Evolutionary conservation across 2,888 invertebrate genomes (phyloP).

Genomic region (Metacarcinus magister): DNA sequence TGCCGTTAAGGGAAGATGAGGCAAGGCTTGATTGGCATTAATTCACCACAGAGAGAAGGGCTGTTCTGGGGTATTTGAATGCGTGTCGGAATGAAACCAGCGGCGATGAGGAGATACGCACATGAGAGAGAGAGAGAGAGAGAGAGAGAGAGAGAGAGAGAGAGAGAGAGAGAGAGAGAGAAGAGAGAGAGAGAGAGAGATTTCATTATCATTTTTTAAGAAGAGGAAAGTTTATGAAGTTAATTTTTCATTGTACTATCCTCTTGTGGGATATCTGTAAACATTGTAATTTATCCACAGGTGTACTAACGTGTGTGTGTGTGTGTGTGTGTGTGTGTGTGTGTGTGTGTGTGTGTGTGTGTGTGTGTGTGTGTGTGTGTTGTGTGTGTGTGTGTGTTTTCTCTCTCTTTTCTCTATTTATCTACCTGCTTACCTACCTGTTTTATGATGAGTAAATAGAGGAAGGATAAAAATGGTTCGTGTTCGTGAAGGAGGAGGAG

Average conservation of each 20-base stretch:
- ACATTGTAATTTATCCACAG: background rate
- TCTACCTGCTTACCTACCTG: no score
- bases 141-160: conserved; percentile 45
- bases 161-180: conserved; percentile 48
- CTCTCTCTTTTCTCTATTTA: no score
- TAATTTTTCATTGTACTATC: background rate
- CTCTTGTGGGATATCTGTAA: background rate
- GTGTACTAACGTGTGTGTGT: background rate
- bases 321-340: background rate
- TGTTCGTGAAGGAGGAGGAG: background rate
- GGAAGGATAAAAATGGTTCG: background rate
- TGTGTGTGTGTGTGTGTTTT: background rate
- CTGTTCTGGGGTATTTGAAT: background rate
- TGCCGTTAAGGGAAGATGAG: conserved; percentile 14
- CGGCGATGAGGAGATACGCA: background rate
- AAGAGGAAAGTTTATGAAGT: background rate
- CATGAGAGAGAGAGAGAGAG: conserved; percentile 28
- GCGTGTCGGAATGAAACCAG: background rate
- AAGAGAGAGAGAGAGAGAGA: background rate
- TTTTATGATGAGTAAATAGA: no score
- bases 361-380: conserved; percentile 1
- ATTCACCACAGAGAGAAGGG: background rate
- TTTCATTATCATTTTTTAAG: background rate
- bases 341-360: background rate
- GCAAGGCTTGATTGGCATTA: background rate